Conservation (phyloP, 2,888 invertebrate genomes). For the Drosophila kambysellisi region DNA sequence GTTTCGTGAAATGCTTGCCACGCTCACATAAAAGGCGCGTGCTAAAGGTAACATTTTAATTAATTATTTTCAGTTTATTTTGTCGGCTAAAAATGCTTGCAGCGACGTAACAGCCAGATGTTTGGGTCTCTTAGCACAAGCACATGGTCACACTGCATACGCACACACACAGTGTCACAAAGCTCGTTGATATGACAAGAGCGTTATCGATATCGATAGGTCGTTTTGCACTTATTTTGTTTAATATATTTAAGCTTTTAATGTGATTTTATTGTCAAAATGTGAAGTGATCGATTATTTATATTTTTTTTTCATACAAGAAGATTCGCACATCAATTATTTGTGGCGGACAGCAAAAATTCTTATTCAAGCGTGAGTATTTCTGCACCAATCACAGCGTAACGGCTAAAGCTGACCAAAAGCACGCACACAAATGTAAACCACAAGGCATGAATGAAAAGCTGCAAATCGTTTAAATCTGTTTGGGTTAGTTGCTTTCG, state of each 20-base stretch:
- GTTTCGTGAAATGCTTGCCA: constrained; percentile 48
- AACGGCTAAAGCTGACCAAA: constrained; percentile 46
- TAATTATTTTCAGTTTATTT: constrained; percentile 31
- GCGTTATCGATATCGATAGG: constrained; percentile 11
- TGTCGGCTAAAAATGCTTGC: constrained; percentile 13
- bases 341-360: not conserved
- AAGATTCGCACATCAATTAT: not conserved
- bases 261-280: constrained; percentile 38
- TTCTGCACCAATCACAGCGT: constrained; percentile 5
- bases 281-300: constrained; percentile 25
- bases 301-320: constrained; percentile 7
- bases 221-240: not conserved
- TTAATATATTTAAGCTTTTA: constrained; percentile 9
- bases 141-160: constrained; percentile 18
- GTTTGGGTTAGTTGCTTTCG: constrained; percentile 63
- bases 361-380: constrained; percentile 42
- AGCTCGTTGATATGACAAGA: constrained; percentile 22
- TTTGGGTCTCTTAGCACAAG: not conserved
- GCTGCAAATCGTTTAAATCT: constrained; percentile 43
- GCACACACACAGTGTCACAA: constrained; percentile 1
- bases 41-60: constrained; percentile 69
- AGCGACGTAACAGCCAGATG: constrained; percentile 67
- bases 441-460: constrained; percentile 69
- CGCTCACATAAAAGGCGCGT: constrained; percentile 38
- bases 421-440: constrained; percentile 23